Evolutionary conservation across 2,797 vertebrate species (phyloP).

Genomic region (Lophius americanus): DNA sequence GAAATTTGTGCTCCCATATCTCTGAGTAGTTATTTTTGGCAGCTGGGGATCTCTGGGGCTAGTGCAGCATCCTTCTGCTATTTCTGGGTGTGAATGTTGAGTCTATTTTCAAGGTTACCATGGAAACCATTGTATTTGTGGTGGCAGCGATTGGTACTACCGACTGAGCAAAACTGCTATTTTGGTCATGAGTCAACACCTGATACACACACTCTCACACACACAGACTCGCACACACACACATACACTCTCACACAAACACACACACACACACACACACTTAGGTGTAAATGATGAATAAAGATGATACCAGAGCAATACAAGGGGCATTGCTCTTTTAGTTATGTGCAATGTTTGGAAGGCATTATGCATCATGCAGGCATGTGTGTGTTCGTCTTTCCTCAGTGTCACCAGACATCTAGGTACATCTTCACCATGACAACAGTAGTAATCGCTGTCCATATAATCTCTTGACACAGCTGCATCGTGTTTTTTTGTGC

Average conservation of each 20-base stretch:
- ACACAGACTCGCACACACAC: slow-evolving; percentile 20
- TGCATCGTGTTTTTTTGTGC: slow-evolving; percentile 17
- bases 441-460: slow-evolving; percentile 58
- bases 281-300: neutral
- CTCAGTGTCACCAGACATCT: slow-evolving; percentile 41
- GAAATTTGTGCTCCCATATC: slow-evolving; percentile 49
- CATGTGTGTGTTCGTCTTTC: slow-evolving; percentile 28
- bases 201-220: slow-evolving; percentile 55
- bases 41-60: slow-evolving; percentile 70
- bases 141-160: slow-evolving; percentile 83
- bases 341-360: slow-evolving; percentile 19
- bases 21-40: slow-evolving; percentile 73
- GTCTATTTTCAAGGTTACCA: slow-evolving; percentile 86
- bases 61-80: slow-evolving; percentile 74
- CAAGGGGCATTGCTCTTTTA: slow-evolving; percentile 10
- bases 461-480: slow-evolving; percentile 35
- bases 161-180: slow-evolving; percentile 82
- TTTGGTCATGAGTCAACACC: slow-evolving; percentile 85
- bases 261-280: slow-evolving; percentile 8
- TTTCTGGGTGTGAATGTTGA: slow-evolving; percentile 78
- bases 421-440: slow-evolving; percentile 63
- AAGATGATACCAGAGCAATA: slow-evolving; percentile 1
- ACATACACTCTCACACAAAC: slow-evolving; percentile 10
- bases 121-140: slow-evolving; percentile 88
- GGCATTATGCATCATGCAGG: slow-evolving; percentile 10